Conservation (phyloP, 1,140 invertebrate species). For the Brachionus koreanus region DNA sequence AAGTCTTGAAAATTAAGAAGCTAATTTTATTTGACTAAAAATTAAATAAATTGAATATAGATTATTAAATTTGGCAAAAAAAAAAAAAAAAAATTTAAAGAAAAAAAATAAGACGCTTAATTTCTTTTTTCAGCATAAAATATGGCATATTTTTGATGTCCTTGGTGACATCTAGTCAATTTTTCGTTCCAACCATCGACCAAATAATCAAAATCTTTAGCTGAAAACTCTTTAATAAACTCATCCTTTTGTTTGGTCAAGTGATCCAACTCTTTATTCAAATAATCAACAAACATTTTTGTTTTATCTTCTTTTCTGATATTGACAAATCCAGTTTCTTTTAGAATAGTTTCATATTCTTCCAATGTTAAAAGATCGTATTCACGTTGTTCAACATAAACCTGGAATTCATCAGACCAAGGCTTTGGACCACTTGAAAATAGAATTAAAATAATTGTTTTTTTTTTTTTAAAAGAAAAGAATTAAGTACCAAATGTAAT, state of each 20-base stretch:
- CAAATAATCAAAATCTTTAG: constrained; percentile 60
- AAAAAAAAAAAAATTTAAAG: neutral
- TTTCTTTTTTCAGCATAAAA: constrained; percentile 51
- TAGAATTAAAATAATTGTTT: neutral
- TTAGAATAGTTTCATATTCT: constrained; percentile 57
- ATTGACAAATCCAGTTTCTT: constrained; percentile 56
- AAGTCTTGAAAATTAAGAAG: neutral
- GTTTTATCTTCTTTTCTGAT: constrained; percentile 58
- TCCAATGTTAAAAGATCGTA: constrained; percentile 60
- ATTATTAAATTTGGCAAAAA: neutral
- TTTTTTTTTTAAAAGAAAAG: neutral
- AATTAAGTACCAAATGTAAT: constrained; percentile 56
- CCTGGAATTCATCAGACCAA: constrained; percentile 57
- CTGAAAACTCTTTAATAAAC: constrained; percentile 58
- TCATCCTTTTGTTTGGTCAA: constrained; percentile 54
- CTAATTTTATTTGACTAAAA: neutral
- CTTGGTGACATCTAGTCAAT: constrained; percentile 56
- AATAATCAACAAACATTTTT: constrained; percentile 58
- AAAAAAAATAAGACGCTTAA: neutral
- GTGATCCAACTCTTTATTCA: constrained; percentile 56
- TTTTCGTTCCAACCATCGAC: constrained; percentile 62
- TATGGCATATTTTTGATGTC: constrained; percentile 63
- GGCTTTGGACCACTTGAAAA: constrained; percentile 52
- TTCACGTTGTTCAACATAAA: constrained; percentile 60
- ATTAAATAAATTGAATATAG: neutral